Base-by-base conservation (phyloP, 2,113 vertebrate species). In the Ophiodon elongatus region DNA sequence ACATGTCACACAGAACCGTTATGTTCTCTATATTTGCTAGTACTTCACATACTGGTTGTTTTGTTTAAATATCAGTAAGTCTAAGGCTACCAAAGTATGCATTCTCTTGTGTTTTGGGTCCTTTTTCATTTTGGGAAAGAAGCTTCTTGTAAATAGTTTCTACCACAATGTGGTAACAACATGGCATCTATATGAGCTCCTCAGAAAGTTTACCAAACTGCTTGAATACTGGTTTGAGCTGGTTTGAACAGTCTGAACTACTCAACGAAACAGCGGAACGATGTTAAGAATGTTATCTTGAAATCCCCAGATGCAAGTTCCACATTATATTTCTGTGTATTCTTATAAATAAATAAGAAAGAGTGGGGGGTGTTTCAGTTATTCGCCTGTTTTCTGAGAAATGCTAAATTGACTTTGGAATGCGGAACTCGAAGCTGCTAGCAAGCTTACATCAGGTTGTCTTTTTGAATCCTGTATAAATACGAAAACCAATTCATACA, bases 291-390 rank as follows among this genome's bases (percentile, higher is more conserved):
- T 41, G 8, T 57, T 19, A 59, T 59, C 35, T 41, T 41, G 14
- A 73, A 59, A 73, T 57, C n/a, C n/a, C 2, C 35, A 59, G 15
- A 68, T 68, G 9, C 65, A 68, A 29, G 41, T 67, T 67, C 39
- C 64, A 45, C 64, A 64, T 64, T 64, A 6, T 64, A 27, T 65
- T 64, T 39, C 62, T 64, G 62, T 11, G 10, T n/a, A n/a, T 65
- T 37, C 4, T n/a, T 6, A 64, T 23, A 1, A 35, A 37, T 54
- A 56, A n/a, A 25, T 4, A 63, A 11, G n/a, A 37, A 17, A 33
- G 27, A 29, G 57, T 17, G 60, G 17, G 19, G 8, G 31, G 31
- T 21, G n/a, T 25, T 9, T 62, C 59, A 62, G 31, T 35, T 63
- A 62, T 15, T 62, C 19, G n/a, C 19, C 4, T 5, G 2, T 33